Conservation (phyloP, 2,797 vertebrate species). For the Synaphobranchus kaupii region DNA sequence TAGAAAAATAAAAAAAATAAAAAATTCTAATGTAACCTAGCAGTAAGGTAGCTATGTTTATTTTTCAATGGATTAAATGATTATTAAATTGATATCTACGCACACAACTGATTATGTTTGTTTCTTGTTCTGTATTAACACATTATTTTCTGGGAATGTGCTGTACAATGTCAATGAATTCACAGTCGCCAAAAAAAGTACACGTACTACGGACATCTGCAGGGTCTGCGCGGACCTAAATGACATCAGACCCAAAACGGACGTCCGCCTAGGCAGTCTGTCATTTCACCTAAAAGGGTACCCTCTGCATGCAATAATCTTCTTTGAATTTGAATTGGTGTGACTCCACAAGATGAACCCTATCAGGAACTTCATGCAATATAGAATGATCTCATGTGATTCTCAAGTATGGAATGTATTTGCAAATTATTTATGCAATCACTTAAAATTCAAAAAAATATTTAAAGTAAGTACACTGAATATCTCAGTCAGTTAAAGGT, state of each 20-base stretch:
- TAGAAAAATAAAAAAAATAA: neutral
- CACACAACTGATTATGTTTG: neutral
- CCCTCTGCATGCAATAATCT: too few relatives aligned
- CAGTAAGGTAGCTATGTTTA: constrained; percentile 15
- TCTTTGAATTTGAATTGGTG: neutral
- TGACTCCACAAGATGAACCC: neutral
- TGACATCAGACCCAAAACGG: too few relatives aligned
- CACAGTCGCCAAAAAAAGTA: too few relatives aligned
- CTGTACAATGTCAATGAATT: neutral
- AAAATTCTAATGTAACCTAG: constrained; percentile 13
- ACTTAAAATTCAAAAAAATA: neutral
- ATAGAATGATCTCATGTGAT: neutral
- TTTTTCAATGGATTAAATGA: constrained; percentile 32
- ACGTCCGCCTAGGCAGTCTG: too few relatives aligned
- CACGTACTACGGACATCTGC: too few relatives aligned
- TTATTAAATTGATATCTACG: constrained; percentile 12
- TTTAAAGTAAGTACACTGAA: neutral
- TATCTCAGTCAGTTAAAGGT: neutral
- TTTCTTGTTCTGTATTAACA: neutral
- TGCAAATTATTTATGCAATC: neutral
- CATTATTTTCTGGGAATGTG: neutral
- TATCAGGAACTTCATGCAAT: neutral
- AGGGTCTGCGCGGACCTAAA: too few relatives aligned
- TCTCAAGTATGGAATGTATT: neutral
- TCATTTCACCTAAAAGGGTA: too few relatives aligned